These are phyloP conservation scores for Calliopum simillimum DNA, from an alignment of 2,888 invertebrate species.

Conservation along the genomic window DNA sequence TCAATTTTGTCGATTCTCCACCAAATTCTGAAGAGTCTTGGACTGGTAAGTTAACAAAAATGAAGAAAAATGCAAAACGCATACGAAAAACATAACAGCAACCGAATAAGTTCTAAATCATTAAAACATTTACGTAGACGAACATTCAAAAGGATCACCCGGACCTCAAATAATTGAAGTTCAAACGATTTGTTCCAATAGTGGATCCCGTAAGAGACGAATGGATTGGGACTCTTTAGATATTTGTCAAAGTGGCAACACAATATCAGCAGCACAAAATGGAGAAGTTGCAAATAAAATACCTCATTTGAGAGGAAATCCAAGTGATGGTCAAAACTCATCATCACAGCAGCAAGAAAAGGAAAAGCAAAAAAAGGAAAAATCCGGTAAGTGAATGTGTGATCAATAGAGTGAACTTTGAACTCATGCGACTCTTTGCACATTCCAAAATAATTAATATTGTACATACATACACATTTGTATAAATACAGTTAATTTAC, in stretches of 20 bases:
- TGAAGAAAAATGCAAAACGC: too few relatives aligned
- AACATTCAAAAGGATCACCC: conserved; percentile 60
- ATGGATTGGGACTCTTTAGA: conserved; percentile 68
- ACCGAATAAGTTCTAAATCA: not conserved
- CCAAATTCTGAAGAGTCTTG: conserved; percentile 68
- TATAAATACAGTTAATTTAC: too few relatives aligned
- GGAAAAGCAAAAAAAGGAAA: conserved; percentile 63
- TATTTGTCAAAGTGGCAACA: conserved; percentile 63
- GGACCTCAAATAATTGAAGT: conserved; percentile 66
- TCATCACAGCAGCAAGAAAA: conserved; percentile 55
- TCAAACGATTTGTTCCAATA: conserved; percentile 63
- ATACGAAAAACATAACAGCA: not conserved
- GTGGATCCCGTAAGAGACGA: conserved; percentile 66
- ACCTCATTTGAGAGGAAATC: conserved; percentile 40
- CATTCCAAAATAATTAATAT: too few relatives aligned
- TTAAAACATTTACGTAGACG: conserved; percentile 52
- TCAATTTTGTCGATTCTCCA: conserved; percentile 67
- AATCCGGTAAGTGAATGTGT: conserved; percentile 54
- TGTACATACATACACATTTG: too few relatives aligned
- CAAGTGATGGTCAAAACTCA: conserved; percentile 8
- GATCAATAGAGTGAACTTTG: too few relatives aligned
- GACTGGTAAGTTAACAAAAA: conserved; percentile 58
- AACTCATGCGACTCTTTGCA: too few relatives aligned
- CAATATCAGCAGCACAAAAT: conserved; percentile 55
- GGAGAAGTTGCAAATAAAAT: conserved; percentile 55